Conservation (phyloP, 2,888 invertebrate species). For the Eupithecia vulgata region DNA sequence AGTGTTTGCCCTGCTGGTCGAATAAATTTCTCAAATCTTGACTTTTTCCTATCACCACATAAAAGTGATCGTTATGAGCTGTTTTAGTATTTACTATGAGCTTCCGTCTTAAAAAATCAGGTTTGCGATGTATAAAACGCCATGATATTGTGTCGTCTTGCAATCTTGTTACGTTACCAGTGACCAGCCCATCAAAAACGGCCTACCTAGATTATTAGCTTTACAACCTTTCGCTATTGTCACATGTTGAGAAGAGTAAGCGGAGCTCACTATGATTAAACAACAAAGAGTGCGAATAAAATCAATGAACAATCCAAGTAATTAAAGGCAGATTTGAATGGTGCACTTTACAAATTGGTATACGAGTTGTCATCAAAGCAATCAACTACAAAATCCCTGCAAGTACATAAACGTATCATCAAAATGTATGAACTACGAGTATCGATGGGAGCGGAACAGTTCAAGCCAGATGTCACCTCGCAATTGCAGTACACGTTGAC, state of each 20-base stretch:
- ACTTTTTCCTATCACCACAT: no score
- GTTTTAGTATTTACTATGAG: no score
- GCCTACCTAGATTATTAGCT: neutral
- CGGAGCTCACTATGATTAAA: neutral
- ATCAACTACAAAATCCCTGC: conserved; percentile 12
- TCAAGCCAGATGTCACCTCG: conserved; percentile 68
- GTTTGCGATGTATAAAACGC: neutral
- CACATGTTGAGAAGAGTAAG: no score
- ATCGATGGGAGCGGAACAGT: conserved; percentile 53
- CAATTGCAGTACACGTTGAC: conserved; percentile 74
- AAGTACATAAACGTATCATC: conserved; percentile 25
- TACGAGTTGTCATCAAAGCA: neutral
- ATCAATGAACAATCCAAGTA: neutral
- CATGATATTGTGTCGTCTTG: neutral
- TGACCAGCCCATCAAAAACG: neutral
- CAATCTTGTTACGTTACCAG: neutral
- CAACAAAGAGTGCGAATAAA: neutral
- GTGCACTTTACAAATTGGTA: neutral
- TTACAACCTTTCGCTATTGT: neutral
- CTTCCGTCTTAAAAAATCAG: neutral
- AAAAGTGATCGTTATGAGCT: no score
- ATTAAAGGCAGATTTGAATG: neutral
- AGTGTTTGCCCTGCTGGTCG: neutral
- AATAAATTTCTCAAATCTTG: no score
- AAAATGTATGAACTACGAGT: conserved; percentile 44